phyloP scores from a whole-genome alignment of 1,140 invertebrate species.

The Caerostris extrusa region DNA sequence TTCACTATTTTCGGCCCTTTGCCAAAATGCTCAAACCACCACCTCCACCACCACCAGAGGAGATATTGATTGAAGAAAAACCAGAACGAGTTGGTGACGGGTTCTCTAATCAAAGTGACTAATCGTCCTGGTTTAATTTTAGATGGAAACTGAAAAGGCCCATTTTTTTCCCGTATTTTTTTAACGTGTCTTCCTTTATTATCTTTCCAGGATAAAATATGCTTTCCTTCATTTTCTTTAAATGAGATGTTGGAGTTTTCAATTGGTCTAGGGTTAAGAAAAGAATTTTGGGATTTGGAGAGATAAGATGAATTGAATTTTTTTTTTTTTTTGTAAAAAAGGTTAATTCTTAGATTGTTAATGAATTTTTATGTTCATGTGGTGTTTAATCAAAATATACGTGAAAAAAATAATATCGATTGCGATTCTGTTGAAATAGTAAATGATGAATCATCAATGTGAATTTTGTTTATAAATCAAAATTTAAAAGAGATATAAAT shows the following conservation, averaged over 20 bases:
- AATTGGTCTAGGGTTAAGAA: not conserved
- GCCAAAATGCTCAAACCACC: constrained; percentile 6
- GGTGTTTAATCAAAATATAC: too few relatives aligned
- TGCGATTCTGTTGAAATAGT: too few relatives aligned
- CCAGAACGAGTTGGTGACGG: constrained; percentile 30
- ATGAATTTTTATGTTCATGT: too few relatives aligned
- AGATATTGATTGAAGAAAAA: constrained; percentile 39
- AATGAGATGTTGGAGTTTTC: not conserved
- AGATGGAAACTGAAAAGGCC: not conserved
- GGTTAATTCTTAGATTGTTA: too few relatives aligned
- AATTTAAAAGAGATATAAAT: too few relatives aligned
- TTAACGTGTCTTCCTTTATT: constrained; percentile 21
- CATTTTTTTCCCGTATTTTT: not conserved
- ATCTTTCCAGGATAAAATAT: constrained; percentile 1
- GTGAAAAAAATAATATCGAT: too few relatives aligned
- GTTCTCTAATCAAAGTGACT: constrained; percentile 55
- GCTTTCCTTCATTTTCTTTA: not conserved
- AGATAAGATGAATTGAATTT: too few relatives aligned
- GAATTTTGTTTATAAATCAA: too few relatives aligned
- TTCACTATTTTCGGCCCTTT: not conserved
- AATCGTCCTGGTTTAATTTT: constrained; percentile 61
- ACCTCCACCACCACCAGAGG: not conserved
- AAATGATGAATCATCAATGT: too few relatives aligned
- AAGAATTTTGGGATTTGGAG: too few relatives aligned
- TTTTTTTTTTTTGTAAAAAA: too few relatives aligned